Conservation (phyloP, 2,888 invertebrate genomes). For the Mycalesis mineus region DNA sequence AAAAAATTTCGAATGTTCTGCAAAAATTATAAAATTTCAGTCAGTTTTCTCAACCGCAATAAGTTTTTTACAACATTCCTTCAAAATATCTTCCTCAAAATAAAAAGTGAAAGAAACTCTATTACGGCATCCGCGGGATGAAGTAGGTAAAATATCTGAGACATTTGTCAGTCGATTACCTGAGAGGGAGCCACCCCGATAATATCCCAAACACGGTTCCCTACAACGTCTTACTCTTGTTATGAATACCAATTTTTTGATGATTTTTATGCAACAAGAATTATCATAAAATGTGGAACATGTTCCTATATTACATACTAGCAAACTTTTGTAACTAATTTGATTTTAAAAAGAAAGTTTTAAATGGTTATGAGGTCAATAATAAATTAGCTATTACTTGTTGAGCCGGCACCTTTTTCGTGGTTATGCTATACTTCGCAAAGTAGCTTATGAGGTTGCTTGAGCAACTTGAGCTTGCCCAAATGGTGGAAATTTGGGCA, state of each 20-base stretch:
- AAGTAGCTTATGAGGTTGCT: too few species aligned
- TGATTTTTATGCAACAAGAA: slow-evolving; percentile 2
- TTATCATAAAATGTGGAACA: not conserved
- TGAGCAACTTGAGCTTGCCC: too few species aligned
- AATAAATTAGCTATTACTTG: too few species aligned
- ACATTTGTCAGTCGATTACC: slow-evolving; percentile 78
- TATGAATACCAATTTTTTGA: slow-evolving; percentile 5
- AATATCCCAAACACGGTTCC: slow-evolving; percentile 56
- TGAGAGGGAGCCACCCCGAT: slow-evolving; percentile 59
- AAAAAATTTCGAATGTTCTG: too few species aligned
- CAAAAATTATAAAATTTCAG: too few species aligned
- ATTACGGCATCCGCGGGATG: slow-evolving; percentile 61
- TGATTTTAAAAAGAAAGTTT: too few species aligned
- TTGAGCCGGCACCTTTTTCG: too few species aligned
- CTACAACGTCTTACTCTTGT: not conserved
- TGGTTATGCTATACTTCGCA: too few species aligned
- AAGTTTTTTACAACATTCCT: not conserved
- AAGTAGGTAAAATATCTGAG: slow-evolving; percentile 73
- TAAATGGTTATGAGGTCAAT: too few species aligned
- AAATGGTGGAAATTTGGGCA: too few species aligned
- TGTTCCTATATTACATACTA: too few species aligned
- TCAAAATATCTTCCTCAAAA: slow-evolving; percentile 18
- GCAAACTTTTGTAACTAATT: too few species aligned
- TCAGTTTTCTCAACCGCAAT: not conserved
- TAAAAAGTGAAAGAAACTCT: slow-evolving; percentile 34